Percentiles rank a stretch among this genome's conserved stretches.
Evolutionary conservation across 2,888 invertebrate genomes (phyloP).

Genomic region (Acanthosepion pharaonis): DNA sequence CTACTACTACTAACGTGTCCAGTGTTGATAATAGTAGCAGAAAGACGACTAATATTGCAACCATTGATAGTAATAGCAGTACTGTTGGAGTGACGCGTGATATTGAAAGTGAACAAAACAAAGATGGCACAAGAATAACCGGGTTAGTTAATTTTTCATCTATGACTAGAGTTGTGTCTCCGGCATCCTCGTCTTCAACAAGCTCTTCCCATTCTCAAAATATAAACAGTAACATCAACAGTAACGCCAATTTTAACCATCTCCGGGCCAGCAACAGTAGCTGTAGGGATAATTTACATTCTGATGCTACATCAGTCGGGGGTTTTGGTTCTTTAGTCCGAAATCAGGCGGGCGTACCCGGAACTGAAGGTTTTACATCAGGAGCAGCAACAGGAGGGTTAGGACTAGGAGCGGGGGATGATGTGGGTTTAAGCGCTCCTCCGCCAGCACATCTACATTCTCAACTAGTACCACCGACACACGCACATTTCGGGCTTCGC

Average conservation of each 20-base stretch:
- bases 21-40: neutral
- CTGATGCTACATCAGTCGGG: neutral
- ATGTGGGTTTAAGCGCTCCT: neutral
- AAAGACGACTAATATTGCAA: neutral
- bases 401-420: neutral
- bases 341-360: slow-evolving; percentile 11
- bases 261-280: neutral
- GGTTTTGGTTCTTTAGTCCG: neutral
- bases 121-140: neutral
- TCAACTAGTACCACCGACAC: neutral
- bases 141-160: neutral
- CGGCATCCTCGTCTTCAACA: neutral
- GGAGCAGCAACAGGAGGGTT: neutral
- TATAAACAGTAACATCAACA: neutral
- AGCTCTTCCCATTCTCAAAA: neutral
- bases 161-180: neutral
- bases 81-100: neutral
- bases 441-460: neutral
- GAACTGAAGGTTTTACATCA: neutral
- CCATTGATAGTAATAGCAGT: neutral
- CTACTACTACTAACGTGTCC: neutral
- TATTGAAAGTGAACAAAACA: neutral
- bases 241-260: neutral
- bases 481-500: neutral
- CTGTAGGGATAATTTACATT: neutral